phyloP scores from a whole-genome alignment of 2,888 invertebrate species.

The Agriopis marginaria region DNA sequence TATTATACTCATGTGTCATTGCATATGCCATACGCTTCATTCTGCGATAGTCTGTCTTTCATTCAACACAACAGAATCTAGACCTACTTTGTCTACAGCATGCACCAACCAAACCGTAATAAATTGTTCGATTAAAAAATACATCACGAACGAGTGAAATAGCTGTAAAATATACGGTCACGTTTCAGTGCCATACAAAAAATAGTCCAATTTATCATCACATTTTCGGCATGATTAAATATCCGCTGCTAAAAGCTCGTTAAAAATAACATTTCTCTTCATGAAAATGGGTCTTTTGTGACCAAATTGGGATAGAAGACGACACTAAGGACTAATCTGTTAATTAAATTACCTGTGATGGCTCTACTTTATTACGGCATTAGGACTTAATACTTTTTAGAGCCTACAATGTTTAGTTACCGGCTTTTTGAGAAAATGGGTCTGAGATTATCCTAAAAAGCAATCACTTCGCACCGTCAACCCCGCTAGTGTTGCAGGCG shows the following conservation, averaged over 20 bases:
- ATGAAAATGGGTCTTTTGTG: constrained; percentile 31
- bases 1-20: too few relatives aligned
- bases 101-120: not conserved
- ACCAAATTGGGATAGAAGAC: constrained; percentile 32
- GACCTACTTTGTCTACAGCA: not conserved
- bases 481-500: too few relatives aligned
- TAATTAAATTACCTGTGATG: constrained; percentile 32
- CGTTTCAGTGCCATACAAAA: constrained; percentile 12
- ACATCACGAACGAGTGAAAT: constrained; percentile 2
- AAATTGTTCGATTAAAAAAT: not conserved
- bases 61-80: not conserved
- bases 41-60: too few relatives aligned
- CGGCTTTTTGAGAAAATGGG: not conserved
- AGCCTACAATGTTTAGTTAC: constrained; percentile 6
- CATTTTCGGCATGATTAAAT: constrained; percentile 26
- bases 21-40: too few relatives aligned
- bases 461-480: too few relatives aligned
- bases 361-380: constrained; percentile 17
- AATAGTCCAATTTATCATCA: constrained; percentile 18
- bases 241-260: constrained; percentile 31
- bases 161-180: constrained; percentile 11
- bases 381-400: constrained; percentile 1
- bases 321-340: constrained; percentile 26
- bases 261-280: constrained; percentile 35
- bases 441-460: too few relatives aligned